A percentile compares a stretch with the other conserved stretches of the same genome.
Evolutionary conservation across 2,888 invertebrate genomes (phyloP).

Genomic region (Polydrusus pterygomalis): DNA sequence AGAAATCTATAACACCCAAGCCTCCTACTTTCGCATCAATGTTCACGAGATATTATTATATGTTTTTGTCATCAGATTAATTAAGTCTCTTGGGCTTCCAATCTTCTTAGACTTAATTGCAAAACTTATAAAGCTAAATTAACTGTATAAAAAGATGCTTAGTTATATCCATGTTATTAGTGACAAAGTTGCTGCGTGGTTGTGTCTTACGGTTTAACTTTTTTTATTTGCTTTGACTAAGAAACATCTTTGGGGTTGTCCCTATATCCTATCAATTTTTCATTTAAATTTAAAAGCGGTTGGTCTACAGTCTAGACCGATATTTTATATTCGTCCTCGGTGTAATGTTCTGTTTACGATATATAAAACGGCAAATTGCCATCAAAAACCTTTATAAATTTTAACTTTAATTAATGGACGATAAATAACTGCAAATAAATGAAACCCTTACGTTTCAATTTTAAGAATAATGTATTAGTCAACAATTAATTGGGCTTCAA

Average conservation of each 20-base stretch:
- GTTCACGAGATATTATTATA: too few relatives aligned
- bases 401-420: background rate
- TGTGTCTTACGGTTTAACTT: background rate
- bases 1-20: too few relatives aligned
- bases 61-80: too few relatives aligned
- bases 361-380: background rate
- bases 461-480: background rate
- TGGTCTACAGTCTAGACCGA: slow-evolving; percentile 9
- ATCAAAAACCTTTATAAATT: background rate
- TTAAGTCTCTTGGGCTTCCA: too few relatives aligned
- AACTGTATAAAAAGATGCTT: too few relatives aligned
- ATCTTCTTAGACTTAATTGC: too few relatives aligned
- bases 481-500: too few relatives aligned
- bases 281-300: background rate
- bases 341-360: background rate
- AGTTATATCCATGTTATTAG: too few relatives aligned
- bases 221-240: background rate
- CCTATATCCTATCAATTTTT: background rate
- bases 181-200: too few relatives aligned
- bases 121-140: too few relatives aligned
- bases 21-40: too few relatives aligned
- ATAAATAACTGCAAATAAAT: background rate
- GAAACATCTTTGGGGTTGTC: background rate
- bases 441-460: background rate
- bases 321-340: background rate